Base-by-base conservation (phyloP, 2,888 invertebrate species). In the Protonemura montana region DNA sequence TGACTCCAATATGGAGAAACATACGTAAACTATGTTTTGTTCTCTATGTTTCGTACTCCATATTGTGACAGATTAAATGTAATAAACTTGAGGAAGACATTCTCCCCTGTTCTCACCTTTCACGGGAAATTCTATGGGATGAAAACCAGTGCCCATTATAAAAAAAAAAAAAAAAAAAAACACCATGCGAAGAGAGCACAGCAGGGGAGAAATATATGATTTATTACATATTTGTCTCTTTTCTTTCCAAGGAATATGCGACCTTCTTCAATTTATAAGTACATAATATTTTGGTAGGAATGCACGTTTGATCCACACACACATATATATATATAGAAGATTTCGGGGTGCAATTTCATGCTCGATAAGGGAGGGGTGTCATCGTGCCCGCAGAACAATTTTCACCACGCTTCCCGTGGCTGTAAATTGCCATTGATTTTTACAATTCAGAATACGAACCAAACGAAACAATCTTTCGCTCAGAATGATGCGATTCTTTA, bases 1-100 rank as follows among this genome's bases (percentile, higher is more conserved):
- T 84, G 84, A 84, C 59, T 59, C 84, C 84, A 84, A 84, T 84
- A 84, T 59, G 76, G 59, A 26, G 82, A 27, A 26, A 84, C 76
- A 42, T 10, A 84, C 84, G 76, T 59, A 59, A 84, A 84, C 84
- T 84, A 84, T 21, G 21, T 13, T 59, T 59, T n/a, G n/a, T 59
- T 59, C 59, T 59, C 59, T 59, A 21, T 59, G 59, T 59, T 59
- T 59, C 59, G 16, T 59, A 59, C 59, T 59, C 21, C 21, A 59
- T 59, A 59, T 59, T 59, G 59, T 59, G 59, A 59, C 59, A 59
- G 35, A 59, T 10, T 59, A 59, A 59, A 59, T 59, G 59, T 59
- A 59, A 21, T 59, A 59, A 59, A 59, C 59, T 59, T 59, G 16
- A 59, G 59, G 16, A 59, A 21, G 21, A 1, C 16, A 10, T 13